A percentile compares a stretch with the other conserved stretches of the same genome.
Conservation (phyloP, 2,888 invertebrate genomes). For the Megaustenia siamemsis region DNA sequence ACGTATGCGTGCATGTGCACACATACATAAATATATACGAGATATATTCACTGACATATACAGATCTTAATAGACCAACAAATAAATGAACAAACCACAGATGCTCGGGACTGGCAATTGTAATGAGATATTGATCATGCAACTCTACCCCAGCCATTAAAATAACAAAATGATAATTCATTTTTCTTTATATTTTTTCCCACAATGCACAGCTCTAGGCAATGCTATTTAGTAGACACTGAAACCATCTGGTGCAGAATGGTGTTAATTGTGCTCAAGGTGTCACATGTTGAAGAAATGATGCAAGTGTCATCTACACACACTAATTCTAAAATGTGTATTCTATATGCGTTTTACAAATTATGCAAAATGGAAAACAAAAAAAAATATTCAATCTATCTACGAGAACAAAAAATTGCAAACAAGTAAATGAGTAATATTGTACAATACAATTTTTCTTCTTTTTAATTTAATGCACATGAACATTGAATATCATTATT, state of each 20-base stretch:
- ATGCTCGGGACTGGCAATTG: slow-evolving; percentile 4
- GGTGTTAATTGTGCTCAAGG: not conserved
- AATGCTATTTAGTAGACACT: not conserved
- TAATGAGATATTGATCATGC: slow-evolving; percentile 35
- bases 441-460: no score
- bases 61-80: not conserved
- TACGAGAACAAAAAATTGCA: no score
- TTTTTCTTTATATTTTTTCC: not conserved
- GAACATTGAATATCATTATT: no score
- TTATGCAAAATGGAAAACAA: no score
- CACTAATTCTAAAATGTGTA: not conserved
- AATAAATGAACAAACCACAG: slow-evolving; percentile 12
- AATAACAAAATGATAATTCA: slow-evolving; percentile 23
- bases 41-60: no score
- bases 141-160: not conserved
- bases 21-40: no score
- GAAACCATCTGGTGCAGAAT: slow-evolving; percentile 18
- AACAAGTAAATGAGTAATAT: no score
- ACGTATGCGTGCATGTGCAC: no score
- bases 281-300: not conserved
- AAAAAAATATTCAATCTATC: no score
- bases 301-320: not conserved
- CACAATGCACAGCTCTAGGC: not conserved
- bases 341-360: no score
- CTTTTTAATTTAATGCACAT: no score